Evolutionary conservation across 2,113 vertebrate genomes (phyloP).

Genomic region (Strix uralensis): DNA sequence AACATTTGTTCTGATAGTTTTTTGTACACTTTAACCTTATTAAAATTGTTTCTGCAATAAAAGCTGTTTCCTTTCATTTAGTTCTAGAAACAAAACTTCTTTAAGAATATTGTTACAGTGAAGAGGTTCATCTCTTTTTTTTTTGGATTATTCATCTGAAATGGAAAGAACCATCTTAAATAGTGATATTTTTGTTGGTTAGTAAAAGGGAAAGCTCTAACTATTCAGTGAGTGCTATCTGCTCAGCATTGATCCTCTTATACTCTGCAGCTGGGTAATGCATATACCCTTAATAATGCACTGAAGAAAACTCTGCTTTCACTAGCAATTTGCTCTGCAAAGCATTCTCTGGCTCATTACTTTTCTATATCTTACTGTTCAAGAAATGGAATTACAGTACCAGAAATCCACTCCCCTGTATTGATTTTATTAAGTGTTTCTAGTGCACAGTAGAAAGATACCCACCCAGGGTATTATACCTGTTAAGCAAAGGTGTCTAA

Average conservation of each 20-base stretch:
- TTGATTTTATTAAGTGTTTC: neutral
- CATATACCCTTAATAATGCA: neutral
- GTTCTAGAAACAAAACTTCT: neutral
- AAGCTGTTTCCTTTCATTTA: neutral
- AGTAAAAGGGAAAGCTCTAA: neutral
- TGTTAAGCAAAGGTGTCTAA: neutral
- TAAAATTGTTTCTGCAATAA: conserved; percentile 24
- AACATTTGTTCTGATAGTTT: neutral
- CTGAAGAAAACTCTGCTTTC: neutral
- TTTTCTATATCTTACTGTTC: neutral
- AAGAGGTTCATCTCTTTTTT: neutral
- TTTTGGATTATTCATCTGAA: neutral
- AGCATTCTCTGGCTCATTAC: neutral
- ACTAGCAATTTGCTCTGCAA: neutral
- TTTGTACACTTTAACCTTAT: neutral
- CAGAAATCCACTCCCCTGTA: neutral
- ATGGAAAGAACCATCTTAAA: neutral
- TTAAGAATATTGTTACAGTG: neutral
- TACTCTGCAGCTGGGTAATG: neutral
- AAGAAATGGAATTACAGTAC: neutral
- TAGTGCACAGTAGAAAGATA: neutral
- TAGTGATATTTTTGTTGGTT: neutral
- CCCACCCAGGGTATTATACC: neutral
- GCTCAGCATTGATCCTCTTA: neutral
- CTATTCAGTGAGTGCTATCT: neutral